These are phyloP conservation scores for Mesembrinibis cayennensis DNA, from an alignment of 2,113 vertebrate species.

Conservation along the genomic window DNA sequence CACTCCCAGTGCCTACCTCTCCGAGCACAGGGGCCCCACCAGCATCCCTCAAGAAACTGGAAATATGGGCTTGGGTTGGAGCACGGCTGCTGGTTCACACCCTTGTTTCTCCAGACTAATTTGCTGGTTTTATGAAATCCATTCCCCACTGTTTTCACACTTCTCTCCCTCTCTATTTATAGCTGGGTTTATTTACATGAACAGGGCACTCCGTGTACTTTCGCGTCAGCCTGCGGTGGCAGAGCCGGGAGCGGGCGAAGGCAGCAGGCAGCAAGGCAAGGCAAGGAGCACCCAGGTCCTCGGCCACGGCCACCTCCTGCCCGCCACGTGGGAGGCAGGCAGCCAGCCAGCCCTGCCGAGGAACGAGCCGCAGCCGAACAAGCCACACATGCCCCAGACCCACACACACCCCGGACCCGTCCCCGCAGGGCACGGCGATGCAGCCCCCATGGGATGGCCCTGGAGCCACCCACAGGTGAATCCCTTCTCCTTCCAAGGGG, in stretches of 20 bases:
- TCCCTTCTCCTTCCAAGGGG: background rate
- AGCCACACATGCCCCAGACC: background rate
- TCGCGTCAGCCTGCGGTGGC: background rate
- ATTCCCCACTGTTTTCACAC: conserved; percentile 69
- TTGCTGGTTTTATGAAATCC: conserved; percentile 55
- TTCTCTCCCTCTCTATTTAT: conserved; percentile 70
- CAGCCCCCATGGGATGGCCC: background rate
- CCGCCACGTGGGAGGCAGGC: background rate
- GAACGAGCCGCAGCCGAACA: rapidly evolving
- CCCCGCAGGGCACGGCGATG: rapidly evolving
- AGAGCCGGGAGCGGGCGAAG: background rate
- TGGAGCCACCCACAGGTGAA: background rate
- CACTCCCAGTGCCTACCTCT: rapidly evolving
- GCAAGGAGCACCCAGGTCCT: background rate
- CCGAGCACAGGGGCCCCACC: background rate
- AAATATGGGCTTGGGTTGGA: conserved; percentile 21
- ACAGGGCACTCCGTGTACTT: conserved; percentile 40
- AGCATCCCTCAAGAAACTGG: background rate
- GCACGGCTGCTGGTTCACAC: conserved; percentile 48
- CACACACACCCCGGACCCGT: rapidly evolving
- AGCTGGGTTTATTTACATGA: conserved; percentile 55
- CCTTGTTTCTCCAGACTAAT: conserved; percentile 67
- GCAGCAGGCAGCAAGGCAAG: background rate
- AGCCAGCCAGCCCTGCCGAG: background rate
- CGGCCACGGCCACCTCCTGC: background rate